Conservation (phyloP, 2,888 invertebrate species). For the Nomada fabriciana region DNA sequence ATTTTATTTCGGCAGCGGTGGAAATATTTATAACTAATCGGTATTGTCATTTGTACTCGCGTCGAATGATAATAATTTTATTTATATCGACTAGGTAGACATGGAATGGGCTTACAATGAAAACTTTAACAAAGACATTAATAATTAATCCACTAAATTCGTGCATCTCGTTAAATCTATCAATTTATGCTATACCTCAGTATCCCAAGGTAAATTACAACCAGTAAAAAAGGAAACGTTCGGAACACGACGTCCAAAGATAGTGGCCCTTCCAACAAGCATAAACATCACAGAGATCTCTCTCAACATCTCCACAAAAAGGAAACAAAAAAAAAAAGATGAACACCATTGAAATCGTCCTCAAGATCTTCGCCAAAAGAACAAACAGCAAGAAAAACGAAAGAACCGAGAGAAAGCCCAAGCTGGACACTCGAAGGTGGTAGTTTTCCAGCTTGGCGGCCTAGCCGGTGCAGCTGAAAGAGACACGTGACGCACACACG, state of each 20-base stretch:
- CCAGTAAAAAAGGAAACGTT: too few species aligned
- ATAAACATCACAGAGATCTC: neutral
- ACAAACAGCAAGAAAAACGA: neutral
- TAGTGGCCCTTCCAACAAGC: too few species aligned
- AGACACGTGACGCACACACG: slow-evolving; percentile 61
- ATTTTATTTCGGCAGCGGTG: neutral
- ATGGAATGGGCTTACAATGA: neutral
- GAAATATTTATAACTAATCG: neutral
- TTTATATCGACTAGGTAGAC: too few species aligned
- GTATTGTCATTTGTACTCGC: too few species aligned
- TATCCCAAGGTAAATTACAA: too few species aligned
- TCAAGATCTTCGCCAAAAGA: neutral
- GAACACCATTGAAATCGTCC: neutral
- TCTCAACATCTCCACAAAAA: neutral
- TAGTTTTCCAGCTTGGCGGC: slow-evolving; percentile 38
- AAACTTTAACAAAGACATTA: neutral
- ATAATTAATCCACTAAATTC: neutral
- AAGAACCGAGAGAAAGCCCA: neutral
- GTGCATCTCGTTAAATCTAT: neutral
- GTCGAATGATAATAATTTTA: too few species aligned
- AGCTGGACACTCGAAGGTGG: slow-evolving; percentile 27
- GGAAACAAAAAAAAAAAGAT: neutral
- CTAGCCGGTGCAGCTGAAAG: slow-evolving; percentile 50
- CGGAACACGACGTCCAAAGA: too few species aligned
- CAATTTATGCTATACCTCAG: neutral